Evolutionary conservation across 2,888 invertebrate genomes (phyloP).

Genomic region (Epinotia brunnichana): DNA sequence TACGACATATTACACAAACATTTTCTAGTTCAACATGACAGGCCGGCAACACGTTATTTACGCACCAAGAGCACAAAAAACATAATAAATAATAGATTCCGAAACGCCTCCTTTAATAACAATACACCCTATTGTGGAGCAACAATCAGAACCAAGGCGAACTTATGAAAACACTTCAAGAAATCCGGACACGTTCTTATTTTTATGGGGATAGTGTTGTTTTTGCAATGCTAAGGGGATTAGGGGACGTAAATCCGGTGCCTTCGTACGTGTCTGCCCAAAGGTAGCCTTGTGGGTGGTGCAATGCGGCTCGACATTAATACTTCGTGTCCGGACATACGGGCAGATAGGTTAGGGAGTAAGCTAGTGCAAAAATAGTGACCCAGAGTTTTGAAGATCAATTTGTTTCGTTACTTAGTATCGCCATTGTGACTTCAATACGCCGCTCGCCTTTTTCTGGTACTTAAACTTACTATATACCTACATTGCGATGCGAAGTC

Average conservation of each 20-base stretch:
- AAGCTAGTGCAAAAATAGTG: not conserved
- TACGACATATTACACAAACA: not conserved
- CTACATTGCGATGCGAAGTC: no score
- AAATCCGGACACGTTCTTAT: constrained; percentile 20
- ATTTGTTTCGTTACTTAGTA: no score
- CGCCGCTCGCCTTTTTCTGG: no score
- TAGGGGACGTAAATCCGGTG: constrained; percentile 13
- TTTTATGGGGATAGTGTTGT: constrained; percentile 16
- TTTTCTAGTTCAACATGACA: constrained; percentile 16
- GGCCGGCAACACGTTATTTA: constrained; percentile 12
- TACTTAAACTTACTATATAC: no score
- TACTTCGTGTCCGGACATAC: constrained; percentile 36
- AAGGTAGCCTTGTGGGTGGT: constrained; percentile 42
- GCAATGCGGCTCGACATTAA: constrained; percentile 43
- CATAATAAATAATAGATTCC: constrained; percentile 41
- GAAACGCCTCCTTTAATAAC: constrained; percentile 42
- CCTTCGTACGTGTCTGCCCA: constrained; percentile 40
- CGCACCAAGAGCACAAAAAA: constrained; percentile 19
- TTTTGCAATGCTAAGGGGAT: constrained; percentile 30
- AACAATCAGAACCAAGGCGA: constrained; percentile 35
- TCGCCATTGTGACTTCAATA: no score
- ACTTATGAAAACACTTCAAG: not conserved
- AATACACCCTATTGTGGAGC: constrained; percentile 40
- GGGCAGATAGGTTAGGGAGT: not conserved
- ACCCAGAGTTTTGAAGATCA: not conserved